Percentiles rank a stretch among this genome's conserved stretches.
phyloP scores from a whole-genome alignment of 2,888 invertebrate genomes.

The Acronicta alni region DNA sequence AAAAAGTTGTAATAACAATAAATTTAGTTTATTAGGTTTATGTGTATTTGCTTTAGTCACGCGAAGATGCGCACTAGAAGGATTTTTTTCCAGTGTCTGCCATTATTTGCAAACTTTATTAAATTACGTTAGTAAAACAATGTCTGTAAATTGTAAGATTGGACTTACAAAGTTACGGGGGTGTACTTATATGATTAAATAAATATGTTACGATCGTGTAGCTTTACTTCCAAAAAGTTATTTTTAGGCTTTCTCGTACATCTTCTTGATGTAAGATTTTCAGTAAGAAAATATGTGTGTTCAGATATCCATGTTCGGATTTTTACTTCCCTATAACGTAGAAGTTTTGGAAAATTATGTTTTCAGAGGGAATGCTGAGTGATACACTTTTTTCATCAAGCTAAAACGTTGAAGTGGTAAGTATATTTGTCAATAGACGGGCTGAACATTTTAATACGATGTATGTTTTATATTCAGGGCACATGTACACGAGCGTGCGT shows the following conservation, averaged over 20 bases:
- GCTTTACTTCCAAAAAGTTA: constrained; percentile 3
- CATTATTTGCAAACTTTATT: neutral
- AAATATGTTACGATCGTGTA: constrained; percentile 4
- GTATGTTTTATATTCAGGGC: constrained; percentile 80
- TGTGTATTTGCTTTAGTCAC: neutral
- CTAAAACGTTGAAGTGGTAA: constrained; percentile 59
- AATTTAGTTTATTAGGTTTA: constrained; percentile 13
- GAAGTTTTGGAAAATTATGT: constrained; percentile 41
- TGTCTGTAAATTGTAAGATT: neutral
- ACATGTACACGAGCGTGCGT: constrained; percentile 77
- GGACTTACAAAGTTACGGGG: neutral
- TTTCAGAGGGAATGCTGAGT: constrained; percentile 32
- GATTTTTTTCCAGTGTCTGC: neutral
- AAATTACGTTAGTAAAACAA: constrained; percentile 8
- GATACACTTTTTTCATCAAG: constrained; percentile 55
- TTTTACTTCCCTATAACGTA: constrained; percentile 35
- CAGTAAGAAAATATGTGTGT: constrained; percentile 23
- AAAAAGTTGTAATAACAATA: neutral
- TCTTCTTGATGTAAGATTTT: constrained; percentile 26
- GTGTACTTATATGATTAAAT: neutral
- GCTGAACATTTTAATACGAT: constrained; percentile 73
- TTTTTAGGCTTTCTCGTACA: constrained; percentile 7
- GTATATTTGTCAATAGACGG: constrained; percentile 69
- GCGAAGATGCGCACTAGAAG: neutral
- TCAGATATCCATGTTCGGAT: constrained; percentile 22